Percentiles rank a stretch among this genome's conserved stretches.
Conservation (phyloP, 2,888 invertebrate genomes). For the Heliconius hortense region DNA sequence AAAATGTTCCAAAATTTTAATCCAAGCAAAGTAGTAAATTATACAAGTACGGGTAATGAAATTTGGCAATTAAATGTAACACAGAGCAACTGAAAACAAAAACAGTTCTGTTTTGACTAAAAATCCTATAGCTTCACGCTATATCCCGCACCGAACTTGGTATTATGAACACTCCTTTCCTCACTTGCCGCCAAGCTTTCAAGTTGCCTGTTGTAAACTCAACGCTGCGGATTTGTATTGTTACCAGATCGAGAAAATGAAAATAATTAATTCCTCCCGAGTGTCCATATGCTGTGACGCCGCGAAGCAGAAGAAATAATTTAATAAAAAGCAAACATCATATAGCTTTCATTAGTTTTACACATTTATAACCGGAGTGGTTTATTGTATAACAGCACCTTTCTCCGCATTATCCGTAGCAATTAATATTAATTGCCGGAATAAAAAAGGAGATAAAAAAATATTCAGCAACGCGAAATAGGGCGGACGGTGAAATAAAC, state of each 20-base stretch:
- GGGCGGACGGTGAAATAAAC: constrained; percentile 41
- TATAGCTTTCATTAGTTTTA: not conserved
- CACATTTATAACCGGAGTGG: constrained; percentile 2
- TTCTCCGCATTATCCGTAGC: constrained; percentile 34
- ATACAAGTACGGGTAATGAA: too few species aligned
- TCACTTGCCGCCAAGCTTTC: not conserved
- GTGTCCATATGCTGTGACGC: not conserved
- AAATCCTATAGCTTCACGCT: not conserved
- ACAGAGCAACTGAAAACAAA: too few species aligned
- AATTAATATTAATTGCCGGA: constrained; percentile 38
- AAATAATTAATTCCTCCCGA: not conserved
- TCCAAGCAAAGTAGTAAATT: too few species aligned
- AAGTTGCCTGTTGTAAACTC: not conserved
- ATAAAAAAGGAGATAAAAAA: constrained; percentile 35
- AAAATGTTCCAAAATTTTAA: too few species aligned
- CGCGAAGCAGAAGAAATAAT: not conserved
- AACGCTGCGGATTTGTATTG: not conserved
- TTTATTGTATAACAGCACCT: constrained; percentile 27
- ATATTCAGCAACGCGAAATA: constrained; percentile 35
- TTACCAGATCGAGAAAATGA: not conserved
- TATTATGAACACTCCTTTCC: not conserved
- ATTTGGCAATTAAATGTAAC: too few species aligned
- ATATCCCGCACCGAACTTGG: not conserved
- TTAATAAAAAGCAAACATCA: not conserved
- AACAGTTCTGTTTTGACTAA: too few species aligned